Evolutionary conservation across 23 tunicate species (phyloP), one percentile per base, ranked within the genome.

Genomic region (Trididemnum miniatum): DNA sequence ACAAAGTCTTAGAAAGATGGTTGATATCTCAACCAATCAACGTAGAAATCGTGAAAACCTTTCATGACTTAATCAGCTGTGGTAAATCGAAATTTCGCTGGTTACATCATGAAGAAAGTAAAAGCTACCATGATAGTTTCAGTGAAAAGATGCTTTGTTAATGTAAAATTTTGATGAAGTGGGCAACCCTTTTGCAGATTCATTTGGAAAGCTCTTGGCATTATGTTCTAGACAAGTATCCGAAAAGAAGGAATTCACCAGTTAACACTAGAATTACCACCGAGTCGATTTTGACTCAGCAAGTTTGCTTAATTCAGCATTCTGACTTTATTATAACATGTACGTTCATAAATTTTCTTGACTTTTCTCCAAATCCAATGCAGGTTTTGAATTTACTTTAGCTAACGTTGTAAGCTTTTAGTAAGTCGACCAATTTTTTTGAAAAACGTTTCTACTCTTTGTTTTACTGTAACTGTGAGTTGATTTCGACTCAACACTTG

Each of bases 121-220:
- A 22, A 9, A 25, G 69, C 30, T 62, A 62, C 30, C 20, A 62
- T 4, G 69, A 62, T 20, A 62, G 69, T 4, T 62, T 62, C 22
- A n/a, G 24, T 15, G 69, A 62, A 62, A 24, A 62, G 24, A 4
- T 62, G 22, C 15, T 9, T 62, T 15, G 69, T 62, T 62, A 24
- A 22, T 62, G 30, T 24, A 62, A 62, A 22, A 20, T n/a, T 62
- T 62, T 62, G 69, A 62, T 4, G 24, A 62, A 5, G 29, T 62
- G 15, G 69, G 69, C 20, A 62, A 62, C 69, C 69, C 69, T 9
- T 62, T 62, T 25, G 30, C 69, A 22, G 69, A 62, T 24, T 62
- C 69, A 25, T 62, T 24, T 9, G 24, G 69, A 22, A 62, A 62
- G 22, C 69, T n/a, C 4, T 62, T 62, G 24, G 22, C 69, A 22